Base-by-base conservation (phyloP, 1,140 invertebrate species). In the Phymastichus coffea region DNA sequence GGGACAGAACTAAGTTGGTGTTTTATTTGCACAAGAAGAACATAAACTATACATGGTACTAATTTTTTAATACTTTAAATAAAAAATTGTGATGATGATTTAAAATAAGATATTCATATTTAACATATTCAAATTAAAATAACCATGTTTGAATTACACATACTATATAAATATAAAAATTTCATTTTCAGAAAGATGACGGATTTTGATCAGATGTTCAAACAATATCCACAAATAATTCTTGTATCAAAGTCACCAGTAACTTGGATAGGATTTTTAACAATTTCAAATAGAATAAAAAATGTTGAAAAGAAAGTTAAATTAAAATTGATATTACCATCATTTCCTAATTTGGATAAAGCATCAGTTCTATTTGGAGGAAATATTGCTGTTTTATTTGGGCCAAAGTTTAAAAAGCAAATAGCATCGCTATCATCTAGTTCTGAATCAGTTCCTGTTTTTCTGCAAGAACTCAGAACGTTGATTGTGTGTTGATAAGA, bases 401-500 rank as follows among this genome's bases (percentile, higher is more conserved):
- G 55, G 6, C 47, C 3, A 46, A 53, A 55, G 17, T 74, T 76
- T 20, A 49, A 49, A n/a, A 44, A 46, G 6, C 63, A 65, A 35
- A 25, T 73, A 2, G 51, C 64, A 0, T 46, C 54, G 6, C 43
- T 72, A 25, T 46, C 68, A 4, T 17, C 41, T 4, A 66, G 17
- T 23, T 26, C 46, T 1, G 53, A 58, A 12, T 70, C 68, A 1
- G 61, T 74, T 20, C 38, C 58, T 10, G 52, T 47, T 7, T 71
- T 76, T 47, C 62, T 76, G 3, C 59, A 52, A 23, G 67, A 70
- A 25, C 53, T 76, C 37, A 67, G 68, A 46, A 52, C 33, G 17
- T 7, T 69, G 8, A 67, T 74, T 54, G 73, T 73, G 63, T 57
- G 65, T 67, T n/a, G n/a, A n/a, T n/a, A n/a, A n/a, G n/a, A n/a